A percentile compares a stretch with the other conserved stretches of the same genome.
These are phyloP conservation scores for Scaptodrosophila lebanonensis DNA, from an alignment of 1,140 invertebrate genomes.

Conservation along the genomic window DNA sequence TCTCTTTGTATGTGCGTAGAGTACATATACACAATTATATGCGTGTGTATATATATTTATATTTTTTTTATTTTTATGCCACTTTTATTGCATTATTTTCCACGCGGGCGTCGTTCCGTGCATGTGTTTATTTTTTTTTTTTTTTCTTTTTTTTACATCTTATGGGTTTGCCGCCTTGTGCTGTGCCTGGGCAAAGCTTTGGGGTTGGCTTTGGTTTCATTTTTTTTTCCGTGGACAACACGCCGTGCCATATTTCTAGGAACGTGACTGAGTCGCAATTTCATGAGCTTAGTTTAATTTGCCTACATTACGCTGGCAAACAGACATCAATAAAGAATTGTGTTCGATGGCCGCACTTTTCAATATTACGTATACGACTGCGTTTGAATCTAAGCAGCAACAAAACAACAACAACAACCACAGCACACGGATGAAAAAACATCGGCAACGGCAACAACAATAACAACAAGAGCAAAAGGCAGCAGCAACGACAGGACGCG, in stretches of 20 bases:
- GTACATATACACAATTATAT: constrained; percentile 5
- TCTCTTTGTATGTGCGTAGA: too few species aligned
- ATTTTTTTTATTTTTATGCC: constrained; percentile 61
- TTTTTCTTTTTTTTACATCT: constrained; percentile 20
- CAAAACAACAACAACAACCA: constrained; percentile 7
- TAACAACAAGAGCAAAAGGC: neutral
- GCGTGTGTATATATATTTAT: constrained; percentile 19
- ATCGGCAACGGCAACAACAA: constrained; percentile 21
- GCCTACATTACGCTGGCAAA: constrained; percentile 53
- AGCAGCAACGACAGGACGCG: neutral
- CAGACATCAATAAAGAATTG: constrained; percentile 43
- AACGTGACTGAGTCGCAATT: constrained; percentile 70
- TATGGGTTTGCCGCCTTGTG: constrained; percentile 59
- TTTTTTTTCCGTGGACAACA: constrained; percentile 14
- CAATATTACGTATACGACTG: constrained; percentile 59
- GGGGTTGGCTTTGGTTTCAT: constrained; percentile 23
- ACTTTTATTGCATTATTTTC: constrained; percentile 72
- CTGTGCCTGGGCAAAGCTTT: too few species aligned
- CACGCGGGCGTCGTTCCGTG: constrained; percentile 45
- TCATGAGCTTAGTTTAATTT: constrained; percentile 69
- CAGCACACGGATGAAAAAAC: neutral
- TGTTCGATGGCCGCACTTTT: constrained; percentile 30
- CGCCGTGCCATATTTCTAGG: too few species aligned
- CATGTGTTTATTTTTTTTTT: constrained; percentile 59
- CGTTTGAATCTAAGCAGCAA: constrained; percentile 56